Base-by-base conservation (phyloP, 2,113 vertebrate genomes). In the Struthidea cinerea region DNA sequence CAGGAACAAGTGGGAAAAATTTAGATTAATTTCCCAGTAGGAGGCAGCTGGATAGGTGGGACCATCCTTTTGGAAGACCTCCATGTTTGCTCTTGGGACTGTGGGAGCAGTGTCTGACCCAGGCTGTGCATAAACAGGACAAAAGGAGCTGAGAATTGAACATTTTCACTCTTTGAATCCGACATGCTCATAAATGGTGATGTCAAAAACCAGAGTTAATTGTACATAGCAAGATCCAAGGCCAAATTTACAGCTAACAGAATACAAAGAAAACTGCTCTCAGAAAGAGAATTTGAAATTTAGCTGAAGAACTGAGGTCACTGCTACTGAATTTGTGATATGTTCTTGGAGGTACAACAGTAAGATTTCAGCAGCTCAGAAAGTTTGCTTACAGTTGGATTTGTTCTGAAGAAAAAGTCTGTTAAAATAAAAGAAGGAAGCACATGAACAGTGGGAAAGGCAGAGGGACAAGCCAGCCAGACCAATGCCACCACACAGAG, bases 41-140 rank as follows among this genome's bases (percentile, higher is more conserved):
- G 11, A 67, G 20, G 23, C 26, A 85, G 37, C 9, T 42, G 71
- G 26, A 37, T 15, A 26, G 20, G 39, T 47, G 18, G 30, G 33
- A 68, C 11, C 0, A 0, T 37, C 0, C 3, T 35, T 67, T 41
- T 37, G 61, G 67, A 50, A 49, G 8, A 69, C 4, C 15, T 67
- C 7, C 0, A 3, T 42, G 35, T 64, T 70, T 88, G 21, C 47
- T 32, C 10, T 15, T 30, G 55, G n/a, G 6, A 27, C 13, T 20
- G 26, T 17, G 55, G n/a, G 23, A 84, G 17, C 57, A 55, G 68
- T 17, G 33, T 22, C 88, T 63, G 56, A 28, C 13, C 57, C 41
- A 67, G 65, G 16, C 23, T 86, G 52, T 14, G 42, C 32, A 16
- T 2, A 35, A 73, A n/a, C 21, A 39, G 41, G 21, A 65, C 11